Percentiles rank a stretch among this genome's conserved stretches.
Evolutionary conservation across 2,888 invertebrate genomes (phyloP).

Genomic region (Cantharis nigra): DNA sequence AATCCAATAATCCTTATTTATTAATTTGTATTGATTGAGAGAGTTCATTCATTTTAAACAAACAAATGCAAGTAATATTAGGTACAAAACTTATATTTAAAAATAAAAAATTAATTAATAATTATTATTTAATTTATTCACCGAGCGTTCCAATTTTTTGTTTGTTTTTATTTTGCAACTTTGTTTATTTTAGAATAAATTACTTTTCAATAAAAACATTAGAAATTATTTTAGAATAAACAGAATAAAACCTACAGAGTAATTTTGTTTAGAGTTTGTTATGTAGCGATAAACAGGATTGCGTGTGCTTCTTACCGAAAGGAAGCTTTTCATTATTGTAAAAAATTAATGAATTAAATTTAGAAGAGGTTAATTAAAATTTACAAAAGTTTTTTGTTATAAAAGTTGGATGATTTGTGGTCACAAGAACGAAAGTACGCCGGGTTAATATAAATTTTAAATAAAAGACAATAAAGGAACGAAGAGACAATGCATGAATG

Average conservation of each 20-base stretch:
- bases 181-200: no score
- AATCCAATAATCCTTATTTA: no score
- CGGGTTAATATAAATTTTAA: not conserved
- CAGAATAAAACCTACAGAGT: not conserved
- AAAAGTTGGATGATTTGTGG: not conserved
- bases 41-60: no score
- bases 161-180: no score
- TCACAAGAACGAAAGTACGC: not conserved
- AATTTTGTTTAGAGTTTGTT: not conserved
- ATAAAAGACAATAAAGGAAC: not conserved
- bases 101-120: no score
- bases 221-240: no score
- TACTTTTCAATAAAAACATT: no score
- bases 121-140: no score
- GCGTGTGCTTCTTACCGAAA: not conserved
- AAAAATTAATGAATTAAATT: not conserved
- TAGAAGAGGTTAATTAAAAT: not conserved
- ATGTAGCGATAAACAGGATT: not conserved
- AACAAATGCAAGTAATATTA: no score
- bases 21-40: no score
- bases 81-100: no score
- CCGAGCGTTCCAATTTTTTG: no score
- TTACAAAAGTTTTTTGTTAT: not conserved
- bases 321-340: not conserved
- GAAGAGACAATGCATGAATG: not conserved